These are phyloP conservation scores for Aphidius ervi DNA, from an alignment of 1,140 invertebrate genomes.

Conservation along the genomic window DNA sequence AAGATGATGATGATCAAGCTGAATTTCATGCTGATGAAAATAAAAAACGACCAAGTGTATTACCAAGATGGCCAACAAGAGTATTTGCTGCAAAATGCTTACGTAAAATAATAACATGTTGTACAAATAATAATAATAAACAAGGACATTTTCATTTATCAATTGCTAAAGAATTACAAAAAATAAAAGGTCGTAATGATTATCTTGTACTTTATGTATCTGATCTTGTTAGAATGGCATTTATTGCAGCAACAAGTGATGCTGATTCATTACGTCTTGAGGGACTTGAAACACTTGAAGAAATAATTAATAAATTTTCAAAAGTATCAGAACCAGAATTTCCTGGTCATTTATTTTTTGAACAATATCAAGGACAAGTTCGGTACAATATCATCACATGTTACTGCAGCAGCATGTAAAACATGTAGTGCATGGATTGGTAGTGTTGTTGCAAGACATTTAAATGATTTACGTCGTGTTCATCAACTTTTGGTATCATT, in stretches of 20 bases:
- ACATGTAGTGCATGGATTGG: constrained; percentile 99
- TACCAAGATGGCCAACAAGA: constrained; percentile 87
- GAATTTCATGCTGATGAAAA: constrained; percentile 81
- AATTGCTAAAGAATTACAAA: constrained; percentile 81
- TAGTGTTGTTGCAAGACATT: constrained; percentile 91
- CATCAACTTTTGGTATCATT: constrained; percentile 94
- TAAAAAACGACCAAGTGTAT: constrained; percentile 70
- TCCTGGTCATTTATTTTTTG: constrained; percentile 93
- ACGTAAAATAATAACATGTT: constrained; percentile 79
- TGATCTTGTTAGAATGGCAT: constrained; percentile 96
- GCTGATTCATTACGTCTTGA: constrained; percentile 89
- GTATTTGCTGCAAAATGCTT: constrained; percentile 97
- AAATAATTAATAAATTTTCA: constrained; percentile 91
- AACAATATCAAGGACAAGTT: constrained; percentile 98
- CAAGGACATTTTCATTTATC: constrained; percentile 86
- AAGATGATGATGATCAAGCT: constrained; percentile 80
- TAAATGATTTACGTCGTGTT: constrained; percentile 91
- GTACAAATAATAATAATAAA: constrained; percentile 65
- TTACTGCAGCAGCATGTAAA: constrained; percentile 96
- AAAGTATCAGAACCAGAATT: constrained; percentile 96
- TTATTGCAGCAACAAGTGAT: constrained; percentile 97
- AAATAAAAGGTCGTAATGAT: constrained; percentile 64
- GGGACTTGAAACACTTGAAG: constrained; percentile 88
- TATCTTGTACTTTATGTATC: constrained; percentile 91
- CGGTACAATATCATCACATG: constrained; percentile 95